Base-by-base conservation (phyloP, 2,113 vertebrate species). In the Vanacampus margaritifer region DNA sequence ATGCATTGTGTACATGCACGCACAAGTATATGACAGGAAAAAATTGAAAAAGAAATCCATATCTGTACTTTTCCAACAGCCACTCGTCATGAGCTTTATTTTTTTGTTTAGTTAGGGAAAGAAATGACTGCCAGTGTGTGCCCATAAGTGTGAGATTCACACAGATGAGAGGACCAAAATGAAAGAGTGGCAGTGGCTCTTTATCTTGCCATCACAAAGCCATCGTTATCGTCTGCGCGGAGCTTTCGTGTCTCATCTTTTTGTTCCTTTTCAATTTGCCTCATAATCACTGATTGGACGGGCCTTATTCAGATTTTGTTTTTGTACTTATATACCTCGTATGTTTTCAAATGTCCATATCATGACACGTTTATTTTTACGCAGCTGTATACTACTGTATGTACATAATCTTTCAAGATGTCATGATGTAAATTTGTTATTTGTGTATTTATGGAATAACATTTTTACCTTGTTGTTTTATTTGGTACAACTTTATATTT, bases 261-360 rank as follows among this genome's bases (percentile, higher is more conserved):
- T 69, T 79, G 72, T 89, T 83, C 67, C 83, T 84, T 78, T 85
- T 65, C 74, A 83, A 86, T 87, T 84, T 88, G 88, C 90, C 89
- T 93, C 72, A 83, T 89, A 79, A 84, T 93, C 91, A 93, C 85
- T 90, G 91, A 93, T 92, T 86, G 85, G 91, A 90, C 84, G 84
- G 91, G 95, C 96, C 96, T 98, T 98, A 98, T 95, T 94, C 90
- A 90, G 92, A 91, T 88, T 89, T 87, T 94, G 87, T 93, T 90
- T 61, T 61, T 61, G 0, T 19, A 92, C 88, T 86, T 92, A 92
- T 94, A 96, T 98, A 97, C 95, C 95, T 96, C 94, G 93, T 91
- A 86, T 87, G 77, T 90, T 91, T 89, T 72, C 68, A 89, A 88
- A 75, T 45, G 68, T 86, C 77, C 73, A 84, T 78, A 81, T 88